Base-by-base conservation (phyloP, 2,888 invertebrate genomes). In the Lithosia quadra region DNA sequence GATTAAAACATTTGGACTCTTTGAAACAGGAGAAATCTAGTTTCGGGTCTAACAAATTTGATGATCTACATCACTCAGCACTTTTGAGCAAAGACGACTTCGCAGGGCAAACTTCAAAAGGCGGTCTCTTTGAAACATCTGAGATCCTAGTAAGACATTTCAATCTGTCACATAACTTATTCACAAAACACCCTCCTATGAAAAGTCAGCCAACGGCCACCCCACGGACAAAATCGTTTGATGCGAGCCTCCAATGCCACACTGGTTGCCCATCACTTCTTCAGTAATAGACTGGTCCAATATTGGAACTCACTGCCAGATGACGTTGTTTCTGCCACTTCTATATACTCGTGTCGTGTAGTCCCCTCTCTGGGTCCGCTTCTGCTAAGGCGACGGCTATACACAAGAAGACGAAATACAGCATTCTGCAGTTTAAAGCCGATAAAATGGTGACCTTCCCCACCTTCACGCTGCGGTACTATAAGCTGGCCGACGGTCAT, bases 381-480 rank as follows among this genome's bases (percentile, higher is more conserved):
- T 39, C 39, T 39, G 9, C 39, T 8, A 15, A 4, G 15, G 7
- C 18, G 1, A 18, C 7, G 7, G 43, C 43, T 43, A 43, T 11
- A 39, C 15, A 39, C n/a, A n/a, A n/a, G n/a, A n/a, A n/a, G n/a
- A 18, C 1, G 43, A 43, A 43, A 18, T 49, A 9, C 4, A 43
- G 7, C 18, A 0, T 18, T 43, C 18, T 15, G 4, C n/a, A n/a
- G n/a, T n/a, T n/a, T n/a, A n/a, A n/a, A n/a, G 18, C 49, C 49
- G 49, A n/a, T 56, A 56, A 1, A 56, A 22, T 56, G 24, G 11
- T 58, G 58, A 58, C 58, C 33, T 58, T 33, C 33, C 11, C 59
- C 33, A 58, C 58, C 33, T 58, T 33, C 33, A 15, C 59, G 67
- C 64, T 70, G 72, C 64, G 62, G 28, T 60, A n/a, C 34, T 55